Evolutionary conservation across 2,113 vertebrate genomes (phyloP), one percentile per base, ranked within the genome.

Genomic region (Agelaius tricolor): DNA sequence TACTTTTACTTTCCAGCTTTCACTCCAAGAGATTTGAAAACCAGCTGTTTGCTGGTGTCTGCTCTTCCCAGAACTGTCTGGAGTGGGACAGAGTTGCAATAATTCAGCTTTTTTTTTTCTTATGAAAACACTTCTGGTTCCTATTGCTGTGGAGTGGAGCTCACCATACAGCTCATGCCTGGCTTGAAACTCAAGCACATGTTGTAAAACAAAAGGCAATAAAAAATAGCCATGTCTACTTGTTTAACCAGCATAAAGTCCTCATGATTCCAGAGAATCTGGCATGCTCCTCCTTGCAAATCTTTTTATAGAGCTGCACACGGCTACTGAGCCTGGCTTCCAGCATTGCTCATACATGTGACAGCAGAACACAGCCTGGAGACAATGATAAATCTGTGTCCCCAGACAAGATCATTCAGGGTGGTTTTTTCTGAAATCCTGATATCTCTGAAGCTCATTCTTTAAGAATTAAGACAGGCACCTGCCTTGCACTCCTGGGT

Each of bases 401-500:
- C 61, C 28, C 39, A 43, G 33, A 23, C 4, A 74, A 54, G 54
- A 62, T 8, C 43, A 24, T 37, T 62, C 65, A 22, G 54, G 15
- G 13, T 62, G 35, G 1, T 30, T 3, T 33, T 55, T 67, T 63
- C 61, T 58, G 41, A 28, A 51, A 13, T 72, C 16, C 44, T 57
- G 46, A 1, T 61, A 11, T 18, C 43, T 54, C 52, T 57, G 69
- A 79, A 62, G 49, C 8, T 81, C 31, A 14, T 54, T 66, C 49
- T n/a, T 41, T 73, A 37, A 73, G 55, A 54, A 27, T 39, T 43
- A 87, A 73, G 57, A 28, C 67, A 80, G 78, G 63, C 87, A 97
- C 96, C 68, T 97, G 95, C 96, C 96, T 96, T 96, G 88, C 94
- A 96, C 61, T 96, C 95, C 58, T 95, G 96, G 30, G 75, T 94